These are phyloP conservation scores for Orthonevra nobilis DNA, from an alignment of 2,888 invertebrate genomes.

Conservation along the genomic window DNA sequence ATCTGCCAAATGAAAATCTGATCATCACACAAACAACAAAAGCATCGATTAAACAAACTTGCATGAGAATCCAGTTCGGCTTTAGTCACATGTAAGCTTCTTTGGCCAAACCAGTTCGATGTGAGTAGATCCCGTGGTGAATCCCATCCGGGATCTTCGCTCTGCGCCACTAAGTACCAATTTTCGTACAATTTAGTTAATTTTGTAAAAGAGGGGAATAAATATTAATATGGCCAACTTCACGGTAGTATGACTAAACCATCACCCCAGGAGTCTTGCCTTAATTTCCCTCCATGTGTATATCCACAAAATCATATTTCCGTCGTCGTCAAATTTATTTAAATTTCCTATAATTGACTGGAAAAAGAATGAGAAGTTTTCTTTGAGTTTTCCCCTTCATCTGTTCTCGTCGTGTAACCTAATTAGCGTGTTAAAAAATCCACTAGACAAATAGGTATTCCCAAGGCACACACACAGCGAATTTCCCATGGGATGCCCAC, in stretches of 20 bases:
- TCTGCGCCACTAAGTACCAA: slow-evolving; percentile 6
- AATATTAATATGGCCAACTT: slow-evolving; percentile 44
- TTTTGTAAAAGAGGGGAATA: slow-evolving; percentile 21
- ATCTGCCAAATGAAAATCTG: no score
- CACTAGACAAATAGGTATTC: slow-evolving; percentile 55
- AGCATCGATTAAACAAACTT: no score
- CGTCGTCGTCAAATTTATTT: slow-evolving; percentile 10
- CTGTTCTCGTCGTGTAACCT: slow-evolving; percentile 49
- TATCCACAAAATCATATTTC: slow-evolving; percentile 43
- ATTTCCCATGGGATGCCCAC: slow-evolving; percentile 55
- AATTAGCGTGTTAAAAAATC: slow-evolving; percentile 61
- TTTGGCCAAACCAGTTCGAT: no score
- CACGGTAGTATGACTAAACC: slow-evolving; percentile 5
- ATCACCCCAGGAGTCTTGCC: slow-evolving; percentile 17
- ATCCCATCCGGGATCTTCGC: not conserved
- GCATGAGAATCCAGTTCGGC: no score
- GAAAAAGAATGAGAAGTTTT: no score
- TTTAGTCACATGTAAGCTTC: no score
- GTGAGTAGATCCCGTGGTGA: no score
- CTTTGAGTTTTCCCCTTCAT: slow-evolving; percentile 31
- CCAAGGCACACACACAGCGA: slow-evolving; percentile 18
- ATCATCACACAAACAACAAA: no score
- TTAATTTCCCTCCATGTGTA: slow-evolving; percentile 20
- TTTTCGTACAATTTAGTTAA: slow-evolving; percentile 24
- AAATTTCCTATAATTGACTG: no score